Base-by-base conservation (phyloP, 2,888 invertebrate genomes). In the Carcina quercana region DNA sequence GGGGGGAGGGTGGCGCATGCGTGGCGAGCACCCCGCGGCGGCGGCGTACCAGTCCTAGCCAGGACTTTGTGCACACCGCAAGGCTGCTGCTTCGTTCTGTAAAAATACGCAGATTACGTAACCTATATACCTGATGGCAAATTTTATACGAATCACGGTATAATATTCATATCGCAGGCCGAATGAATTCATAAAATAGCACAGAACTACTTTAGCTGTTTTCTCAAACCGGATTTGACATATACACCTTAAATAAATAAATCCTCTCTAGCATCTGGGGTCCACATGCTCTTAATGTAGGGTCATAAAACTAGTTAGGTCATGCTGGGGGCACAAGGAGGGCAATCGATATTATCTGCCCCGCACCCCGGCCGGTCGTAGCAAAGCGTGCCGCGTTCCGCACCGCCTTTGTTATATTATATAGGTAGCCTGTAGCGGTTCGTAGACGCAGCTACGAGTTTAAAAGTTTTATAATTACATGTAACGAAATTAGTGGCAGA, bases 11-110 rank as follows among this genome's bases (percentile, higher is more conserved):
- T 51, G 58, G 46, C 82, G 82, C 82, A 74, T 79, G 83, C 82
- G 80, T 71, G 50, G n/a, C 29, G 6, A 14, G 21, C 26, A 25
- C 50, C 50, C 75, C 65, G 71, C 73, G 71, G 65, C 63, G 68
- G 70, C 62, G 71, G 66, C 71, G 67, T 64, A 64, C 64, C 72
- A 80, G 75, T 80, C 74, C 79, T 67, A 45, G 39, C 51, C 50
- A 44, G 80, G 82, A 76, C 76, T 63, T 59, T 40, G 54, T 22
- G 29, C 40, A 40, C 32, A 47, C 61, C 59, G 65, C 61, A 45
- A 38, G 72, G 50, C 36, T 59, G 54, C 46, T 41, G 30, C 32
- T 28, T 37, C 30, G 34, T 15, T 28, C 27, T 17, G 14, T 19
- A 11, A 37, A 51, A 50, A 55, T 49, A 49, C 55, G 37, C 47